Percentiles rank a stretch among this genome's conserved stretches.
Conservation (phyloP, 64 coral and sea anemone genomes). For the Acropora yongei region DNA sequence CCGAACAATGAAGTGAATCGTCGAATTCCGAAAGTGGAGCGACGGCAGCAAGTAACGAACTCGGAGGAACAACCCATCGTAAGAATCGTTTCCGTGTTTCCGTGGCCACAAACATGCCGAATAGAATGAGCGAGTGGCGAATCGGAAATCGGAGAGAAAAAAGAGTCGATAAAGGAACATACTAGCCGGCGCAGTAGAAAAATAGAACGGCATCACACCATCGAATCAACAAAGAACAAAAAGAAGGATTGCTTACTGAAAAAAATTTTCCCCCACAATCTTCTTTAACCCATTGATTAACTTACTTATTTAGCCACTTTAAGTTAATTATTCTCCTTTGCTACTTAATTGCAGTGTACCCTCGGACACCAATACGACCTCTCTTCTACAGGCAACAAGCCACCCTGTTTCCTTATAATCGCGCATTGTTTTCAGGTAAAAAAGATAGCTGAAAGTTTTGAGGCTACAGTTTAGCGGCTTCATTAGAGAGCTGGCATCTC, state of each 20-base stretch:
- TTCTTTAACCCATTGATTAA: too few species aligned
- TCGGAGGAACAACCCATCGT: neutral
- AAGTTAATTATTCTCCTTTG: neutral
- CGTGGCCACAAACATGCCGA: neutral
- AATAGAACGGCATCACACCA: neutral
- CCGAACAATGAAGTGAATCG: neutral
- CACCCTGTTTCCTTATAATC: neutral
- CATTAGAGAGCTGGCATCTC: too few species aligned
- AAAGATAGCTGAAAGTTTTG: neutral
- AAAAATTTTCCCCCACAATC: too few species aligned
- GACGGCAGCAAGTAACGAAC: neutral
- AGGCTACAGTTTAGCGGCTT: neutral
- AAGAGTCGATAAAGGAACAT: too few species aligned
- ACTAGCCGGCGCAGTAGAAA: too few species aligned
- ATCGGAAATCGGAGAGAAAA: neutral
- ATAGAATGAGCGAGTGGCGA: neutral
- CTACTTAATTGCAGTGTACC: neutral
- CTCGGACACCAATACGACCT: neutral
- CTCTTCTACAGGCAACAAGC: neutral
- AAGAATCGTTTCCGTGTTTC: neutral
- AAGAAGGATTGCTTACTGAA: too few species aligned
- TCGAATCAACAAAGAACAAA: too few species aligned
- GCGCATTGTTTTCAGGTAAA: conserved; percentile 6
- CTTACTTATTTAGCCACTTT: too few species aligned
- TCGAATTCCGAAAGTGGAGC: too few species aligned